phyloP scores from a whole-genome alignment of 2,113 vertebrate species.

The Zootoca vivipara region DNA sequence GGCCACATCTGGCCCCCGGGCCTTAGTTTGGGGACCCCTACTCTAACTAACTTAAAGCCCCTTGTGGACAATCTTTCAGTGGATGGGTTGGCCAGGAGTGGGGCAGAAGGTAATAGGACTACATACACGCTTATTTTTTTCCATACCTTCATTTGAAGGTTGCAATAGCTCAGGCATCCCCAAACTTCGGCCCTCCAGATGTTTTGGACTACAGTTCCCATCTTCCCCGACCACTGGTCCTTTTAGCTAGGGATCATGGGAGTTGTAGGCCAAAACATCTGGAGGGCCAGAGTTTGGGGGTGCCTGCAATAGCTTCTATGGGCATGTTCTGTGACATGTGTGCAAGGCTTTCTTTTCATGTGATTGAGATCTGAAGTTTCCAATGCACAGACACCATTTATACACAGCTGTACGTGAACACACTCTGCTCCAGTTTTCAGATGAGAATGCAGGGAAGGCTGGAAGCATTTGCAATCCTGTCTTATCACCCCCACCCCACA shows the following conservation, averaged over 20 bases:
- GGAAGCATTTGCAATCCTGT: neutral
- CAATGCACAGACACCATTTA: neutral
- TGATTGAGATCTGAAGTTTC: neutral
- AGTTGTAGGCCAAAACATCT: too few species aligned
- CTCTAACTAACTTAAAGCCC: neutral
- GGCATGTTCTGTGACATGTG: neutral
- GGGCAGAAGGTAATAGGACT: neutral
- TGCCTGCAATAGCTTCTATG: neutral
- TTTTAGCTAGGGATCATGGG: too few species aligned
- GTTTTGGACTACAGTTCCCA: too few species aligned
- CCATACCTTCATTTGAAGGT: neutral
- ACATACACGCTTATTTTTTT: neutral
- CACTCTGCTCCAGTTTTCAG: neutral
- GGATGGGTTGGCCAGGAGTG: neutral
- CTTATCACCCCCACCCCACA: neutral
- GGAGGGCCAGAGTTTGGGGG: too few species aligned
- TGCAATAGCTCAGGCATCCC: too few species aligned
- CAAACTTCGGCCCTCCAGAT: too few species aligned
- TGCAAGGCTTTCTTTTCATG: neutral
- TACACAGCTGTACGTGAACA: neutral
- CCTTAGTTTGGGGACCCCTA: too few species aligned
- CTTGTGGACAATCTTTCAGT: neutral
- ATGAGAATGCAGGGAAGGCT: neutral
- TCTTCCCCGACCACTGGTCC: too few species aligned
- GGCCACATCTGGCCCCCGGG: too few species aligned